These are phyloP conservation scores for Lycocorax pyrrhopterus DNA, from an alignment of 2,113 vertebrate genomes.

Conservation along the genomic window DNA sequence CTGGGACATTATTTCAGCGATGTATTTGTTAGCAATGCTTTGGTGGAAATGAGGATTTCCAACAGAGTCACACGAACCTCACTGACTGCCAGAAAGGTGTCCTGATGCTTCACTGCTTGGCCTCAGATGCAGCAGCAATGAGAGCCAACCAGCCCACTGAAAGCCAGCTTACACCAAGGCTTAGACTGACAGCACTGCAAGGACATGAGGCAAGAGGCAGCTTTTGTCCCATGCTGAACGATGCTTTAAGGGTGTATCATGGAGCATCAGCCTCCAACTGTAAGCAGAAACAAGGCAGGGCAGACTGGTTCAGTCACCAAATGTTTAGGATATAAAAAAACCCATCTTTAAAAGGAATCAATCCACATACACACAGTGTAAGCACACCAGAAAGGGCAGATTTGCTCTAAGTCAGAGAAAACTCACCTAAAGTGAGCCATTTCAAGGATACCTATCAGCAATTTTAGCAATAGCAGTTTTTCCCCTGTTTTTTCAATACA, in stretches of 20 bases:
- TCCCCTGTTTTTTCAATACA: not conserved
- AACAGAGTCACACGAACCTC: not conserved
- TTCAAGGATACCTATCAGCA: not conserved
- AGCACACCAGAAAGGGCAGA: not conserved
- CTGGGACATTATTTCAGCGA: not conserved
- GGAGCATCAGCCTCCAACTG: not conserved
- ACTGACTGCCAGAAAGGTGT: not conserved
- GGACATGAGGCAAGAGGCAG: not conserved
- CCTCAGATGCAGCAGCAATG: not conserved
- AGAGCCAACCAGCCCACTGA: not conserved
- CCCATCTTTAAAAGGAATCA: not conserved
- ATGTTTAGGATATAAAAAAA: not conserved
- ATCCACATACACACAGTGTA: not conserved
- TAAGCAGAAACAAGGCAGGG: not conserved
- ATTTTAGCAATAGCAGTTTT: not conserved
- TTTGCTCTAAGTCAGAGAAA: not conserved
- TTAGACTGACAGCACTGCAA: not conserved
- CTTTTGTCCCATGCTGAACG: not conserved
- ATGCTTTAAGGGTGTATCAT: accelerated
- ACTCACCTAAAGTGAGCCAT: not conserved
- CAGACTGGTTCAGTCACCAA: not conserved
- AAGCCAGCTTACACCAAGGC: not conserved
- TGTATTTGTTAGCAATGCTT: not conserved
- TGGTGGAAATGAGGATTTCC: not conserved
- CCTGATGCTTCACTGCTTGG: not conserved